Base-by-base conservation (phyloP, 2,888 invertebrate species). In the Aporophyla nigra region DNA sequence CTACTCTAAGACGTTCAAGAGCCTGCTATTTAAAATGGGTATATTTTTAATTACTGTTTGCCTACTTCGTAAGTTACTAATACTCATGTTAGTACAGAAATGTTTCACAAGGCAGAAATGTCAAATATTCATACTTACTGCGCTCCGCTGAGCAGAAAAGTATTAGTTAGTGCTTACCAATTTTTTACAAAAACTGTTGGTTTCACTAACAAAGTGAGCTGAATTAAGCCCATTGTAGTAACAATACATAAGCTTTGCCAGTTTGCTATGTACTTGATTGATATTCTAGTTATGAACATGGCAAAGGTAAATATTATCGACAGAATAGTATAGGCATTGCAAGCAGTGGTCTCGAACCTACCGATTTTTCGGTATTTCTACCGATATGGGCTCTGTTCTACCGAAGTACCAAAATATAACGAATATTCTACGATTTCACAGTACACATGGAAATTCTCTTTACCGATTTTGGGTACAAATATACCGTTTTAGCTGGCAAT, bases 151-250 rank as follows among this genome's bases (percentile, higher is more conserved):
- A 81, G 86, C 86, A 77, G 71, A 81, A 87, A 83, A 66, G 56
- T 69, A 71, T 88, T 74, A 68, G 78, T 79, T 84, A 88, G 74
- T 73, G 58, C 74, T 85, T 82, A 70, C 70, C 63, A 82, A 87
- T 76, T 74, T 71, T 46, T 9, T 43, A 70, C 59, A 77, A 76
- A 82, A 74, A 76, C 71, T 71, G 54, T 58, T 71, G 62, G 53
- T 33, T 10, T 63, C 9, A 73, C 46, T n/a, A 12, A 68, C 16
- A 51, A 78, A 75, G 24, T 69, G 24, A 16, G 0, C 5, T 24
- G 19, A 59, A 69, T 40, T 51, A 51, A 4, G 21, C 19, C 49
- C 1, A 46, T 46, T 12, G 33, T 33, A 33, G 33, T 33, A 33
- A 3, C 33, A 33, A 33, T 33, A 33, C 3, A 33, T 33, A 33